These are phyloP conservation scores for Cochlearius cochlearius DNA, from an alignment of 2,113 vertebrate species.

Conservation along the genomic window DNA sequence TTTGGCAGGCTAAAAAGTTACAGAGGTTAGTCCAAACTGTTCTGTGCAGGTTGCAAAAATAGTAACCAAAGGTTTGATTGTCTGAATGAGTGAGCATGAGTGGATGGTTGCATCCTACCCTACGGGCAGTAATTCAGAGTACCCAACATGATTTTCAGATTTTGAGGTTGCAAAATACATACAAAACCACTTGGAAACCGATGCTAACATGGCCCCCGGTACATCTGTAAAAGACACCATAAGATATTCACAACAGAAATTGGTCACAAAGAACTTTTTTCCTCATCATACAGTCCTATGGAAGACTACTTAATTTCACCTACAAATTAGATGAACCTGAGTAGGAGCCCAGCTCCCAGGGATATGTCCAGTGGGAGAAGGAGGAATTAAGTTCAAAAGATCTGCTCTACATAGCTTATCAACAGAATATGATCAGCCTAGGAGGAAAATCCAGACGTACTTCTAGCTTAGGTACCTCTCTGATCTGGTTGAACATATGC, in stretches of 20 bases:
- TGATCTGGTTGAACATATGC: background rate
- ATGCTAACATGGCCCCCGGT: background rate
- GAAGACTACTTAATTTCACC: background rate
- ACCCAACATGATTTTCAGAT: background rate
- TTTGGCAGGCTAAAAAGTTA: background rate
- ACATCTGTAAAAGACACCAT: background rate
- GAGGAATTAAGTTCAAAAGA: background rate
- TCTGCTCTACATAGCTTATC: background rate
- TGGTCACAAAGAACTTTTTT: background rate
- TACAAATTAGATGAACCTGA: background rate
- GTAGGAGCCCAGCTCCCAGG: background rate
- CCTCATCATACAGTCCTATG: background rate
- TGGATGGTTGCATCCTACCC: background rate
- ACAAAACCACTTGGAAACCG: background rate
- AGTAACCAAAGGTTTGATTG: background rate
- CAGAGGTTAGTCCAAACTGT: background rate
- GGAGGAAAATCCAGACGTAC: background rate
- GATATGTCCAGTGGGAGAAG: background rate
- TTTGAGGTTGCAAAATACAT: background rate
- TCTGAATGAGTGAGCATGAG: background rate
- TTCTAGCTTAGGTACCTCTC: background rate
- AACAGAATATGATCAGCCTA: background rate
- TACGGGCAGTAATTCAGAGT: background rate
- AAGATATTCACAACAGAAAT: background rate
- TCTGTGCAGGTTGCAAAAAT: background rate